Conservation (phyloP, 2,113 vertebrate species). For the Chaetodon trifascialis region DNA sequence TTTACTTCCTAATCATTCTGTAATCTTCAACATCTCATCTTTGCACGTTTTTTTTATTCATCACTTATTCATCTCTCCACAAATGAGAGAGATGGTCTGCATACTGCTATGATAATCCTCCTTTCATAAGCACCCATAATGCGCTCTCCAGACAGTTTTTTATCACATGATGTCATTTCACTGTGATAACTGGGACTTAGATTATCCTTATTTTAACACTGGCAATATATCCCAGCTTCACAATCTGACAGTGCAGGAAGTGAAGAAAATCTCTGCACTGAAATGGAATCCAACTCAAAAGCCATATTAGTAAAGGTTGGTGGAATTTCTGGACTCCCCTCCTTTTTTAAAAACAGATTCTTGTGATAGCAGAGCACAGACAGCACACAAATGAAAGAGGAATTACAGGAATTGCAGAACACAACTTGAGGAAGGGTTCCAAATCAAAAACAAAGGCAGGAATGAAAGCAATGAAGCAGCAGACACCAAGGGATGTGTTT, state of each 20-base stretch:
- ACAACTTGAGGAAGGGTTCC: conserved; percentile 30
- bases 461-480: conserved; percentile 28
- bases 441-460: conserved; percentile 48
- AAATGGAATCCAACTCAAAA: not conserved
- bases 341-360: too few species aligned
- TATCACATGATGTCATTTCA: conserved; percentile 55
- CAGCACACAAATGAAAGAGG: not conserved
- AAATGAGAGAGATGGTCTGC: conserved; percentile 52
- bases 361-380: not conserved
- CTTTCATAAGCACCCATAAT: conserved; percentile 67
- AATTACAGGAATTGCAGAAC: conserved; percentile 8
- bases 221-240: not conserved
- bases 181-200: conserved; percentile 43
- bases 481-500: conserved; percentile 43
- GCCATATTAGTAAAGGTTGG: not conserved
- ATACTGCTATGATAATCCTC: conserved; percentile 61
- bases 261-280: conserved; percentile 33
- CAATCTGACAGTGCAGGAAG: conserved; percentile 11
- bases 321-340: not conserved
- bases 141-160: conserved; percentile 54
- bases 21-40: conserved; percentile 18
- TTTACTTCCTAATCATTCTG: conserved; percentile 16
- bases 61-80: conserved; percentile 45
- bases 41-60: conserved; percentile 10
- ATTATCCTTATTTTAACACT: not conserved